phyloP scores from a whole-genome alignment of 2,888 invertebrate genomes.

The Escarpia spicata region DNA sequence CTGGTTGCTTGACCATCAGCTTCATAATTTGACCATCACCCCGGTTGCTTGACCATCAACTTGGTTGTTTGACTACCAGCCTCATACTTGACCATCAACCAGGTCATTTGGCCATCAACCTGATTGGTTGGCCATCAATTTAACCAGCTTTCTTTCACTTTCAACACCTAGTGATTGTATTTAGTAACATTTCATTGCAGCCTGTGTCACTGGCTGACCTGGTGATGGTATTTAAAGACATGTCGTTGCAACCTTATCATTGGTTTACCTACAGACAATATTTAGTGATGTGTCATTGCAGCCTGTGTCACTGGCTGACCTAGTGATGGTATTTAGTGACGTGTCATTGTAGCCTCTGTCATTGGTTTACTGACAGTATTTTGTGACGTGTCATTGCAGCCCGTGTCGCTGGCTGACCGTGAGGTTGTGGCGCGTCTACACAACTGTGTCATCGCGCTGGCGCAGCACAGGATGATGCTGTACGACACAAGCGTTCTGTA shows the following conservation, averaged over 20 bases:
- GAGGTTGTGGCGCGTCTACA: conserved; percentile 88
- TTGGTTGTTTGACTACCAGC: too few species aligned
- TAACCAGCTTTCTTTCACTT: too few species aligned
- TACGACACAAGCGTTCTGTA: conserved; percentile 91
- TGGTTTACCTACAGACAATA: too few species aligned
- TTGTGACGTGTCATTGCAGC: conserved; percentile 66
- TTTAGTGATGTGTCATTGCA: conserved; percentile 58
- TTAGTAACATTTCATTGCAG: conserved; percentile 64
- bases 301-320: conserved; percentile 73
- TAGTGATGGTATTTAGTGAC: background rate
- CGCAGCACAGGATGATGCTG: conserved; percentile 87
- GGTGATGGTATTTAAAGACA: background rate
- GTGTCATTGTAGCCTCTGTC: conserved; percentile 7
- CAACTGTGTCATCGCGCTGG: conserved; percentile 88
- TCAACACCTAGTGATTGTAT: too few species aligned
- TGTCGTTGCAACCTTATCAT: too few species aligned
- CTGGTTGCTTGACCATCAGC: too few species aligned
- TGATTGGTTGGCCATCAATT: too few species aligned
- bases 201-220: conserved; percentile 71
- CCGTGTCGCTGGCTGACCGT: conserved; percentile 78
- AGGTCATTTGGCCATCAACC: too few species aligned
- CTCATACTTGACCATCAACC: too few species aligned
- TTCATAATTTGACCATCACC: too few species aligned
- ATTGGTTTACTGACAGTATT: background rate
- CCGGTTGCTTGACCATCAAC: too few species aligned